A percentile compares a stretch with the other conserved stretches of the same genome.
phyloP scores from a whole-genome alignment of 92 coral and sea anemone genomes.

The Heliopora coerulea region DNA sequence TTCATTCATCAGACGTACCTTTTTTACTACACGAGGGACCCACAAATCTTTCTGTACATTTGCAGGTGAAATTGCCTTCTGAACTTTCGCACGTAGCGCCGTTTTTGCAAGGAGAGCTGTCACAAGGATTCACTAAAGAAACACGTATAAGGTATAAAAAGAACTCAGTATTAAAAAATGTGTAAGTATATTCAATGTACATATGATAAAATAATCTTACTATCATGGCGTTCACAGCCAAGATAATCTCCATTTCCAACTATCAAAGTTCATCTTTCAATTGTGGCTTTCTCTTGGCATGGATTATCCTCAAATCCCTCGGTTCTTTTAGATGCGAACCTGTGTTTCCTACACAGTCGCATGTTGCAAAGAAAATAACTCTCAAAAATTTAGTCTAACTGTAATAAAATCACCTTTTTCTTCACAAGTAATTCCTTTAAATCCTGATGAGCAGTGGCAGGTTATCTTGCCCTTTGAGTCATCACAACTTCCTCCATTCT shows the following conservation, averaged over 20 bases:
- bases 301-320: not conserved
- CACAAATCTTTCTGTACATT: not conserved
- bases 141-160: no score
- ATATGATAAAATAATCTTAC: no score
- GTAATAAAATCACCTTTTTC: not conserved
- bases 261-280: no score
- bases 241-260: no score
- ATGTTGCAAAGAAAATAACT: no score
- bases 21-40: slow-evolving; percentile 3
- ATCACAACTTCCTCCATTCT: slow-evolving; percentile 5
- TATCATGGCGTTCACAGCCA: no score
- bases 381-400: no score
- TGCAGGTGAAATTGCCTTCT: not conserved
- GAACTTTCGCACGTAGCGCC: not conserved
- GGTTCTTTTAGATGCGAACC: not conserved
- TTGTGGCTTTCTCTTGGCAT: slow-evolving; percentile 20
- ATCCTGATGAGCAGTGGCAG: slow-evolving; percentile 7
- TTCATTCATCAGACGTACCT: no score
- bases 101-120: slow-evolving; percentile 1
- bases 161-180: no score
- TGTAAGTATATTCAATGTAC: no score
- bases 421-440: slow-evolving; percentile 1
- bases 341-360: not conserved
- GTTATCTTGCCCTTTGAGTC: not conserved
- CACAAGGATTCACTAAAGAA: not conserved